Evolutionary conservation across 53 echinoderm and acorn worm genomes (phyloP).

Genomic region (Crossaster papposus): DNA sequence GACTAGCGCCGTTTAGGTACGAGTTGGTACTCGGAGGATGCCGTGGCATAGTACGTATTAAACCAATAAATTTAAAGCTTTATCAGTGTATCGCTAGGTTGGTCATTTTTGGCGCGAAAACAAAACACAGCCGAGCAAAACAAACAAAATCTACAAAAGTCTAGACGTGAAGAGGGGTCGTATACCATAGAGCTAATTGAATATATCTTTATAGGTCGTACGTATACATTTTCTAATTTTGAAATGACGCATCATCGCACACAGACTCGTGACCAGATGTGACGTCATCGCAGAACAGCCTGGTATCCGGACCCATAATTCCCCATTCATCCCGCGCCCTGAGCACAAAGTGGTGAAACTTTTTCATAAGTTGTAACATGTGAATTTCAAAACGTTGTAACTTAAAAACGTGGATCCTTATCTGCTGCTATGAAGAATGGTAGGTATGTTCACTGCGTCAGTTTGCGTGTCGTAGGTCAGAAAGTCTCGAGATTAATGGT

Average conservation of each 20-base stretch:
- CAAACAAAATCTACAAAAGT: background rate
- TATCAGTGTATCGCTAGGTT: background rate
- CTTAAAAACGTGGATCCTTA: background rate
- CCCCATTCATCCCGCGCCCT: background rate
- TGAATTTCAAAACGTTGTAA: background rate
- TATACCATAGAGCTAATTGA: no score
- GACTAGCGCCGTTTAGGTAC: background rate
- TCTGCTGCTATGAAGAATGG: background rate
- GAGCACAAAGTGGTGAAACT: background rate
- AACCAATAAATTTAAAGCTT: background rate
- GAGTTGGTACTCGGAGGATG: background rate
- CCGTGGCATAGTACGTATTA: conserved; percentile 11
- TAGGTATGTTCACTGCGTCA: background rate
- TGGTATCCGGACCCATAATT: background rate
- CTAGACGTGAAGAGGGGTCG: background rate
- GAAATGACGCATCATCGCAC: conserved; percentile 12
- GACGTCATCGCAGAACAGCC: conserved; percentile 9
- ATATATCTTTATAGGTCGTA: no score
- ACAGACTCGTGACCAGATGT: conserved; percentile 8
- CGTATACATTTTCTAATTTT: background rate
- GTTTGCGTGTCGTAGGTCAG: background rate
- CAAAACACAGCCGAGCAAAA: no score
- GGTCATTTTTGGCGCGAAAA: background rate
- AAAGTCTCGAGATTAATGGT: background rate
- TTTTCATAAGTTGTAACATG: background rate